Evolutionary conservation across 2,888 invertebrate genomes (phyloP), one percentile per base, ranked within the genome.

Genomic region (Temnothorax ravouxi): DNA sequence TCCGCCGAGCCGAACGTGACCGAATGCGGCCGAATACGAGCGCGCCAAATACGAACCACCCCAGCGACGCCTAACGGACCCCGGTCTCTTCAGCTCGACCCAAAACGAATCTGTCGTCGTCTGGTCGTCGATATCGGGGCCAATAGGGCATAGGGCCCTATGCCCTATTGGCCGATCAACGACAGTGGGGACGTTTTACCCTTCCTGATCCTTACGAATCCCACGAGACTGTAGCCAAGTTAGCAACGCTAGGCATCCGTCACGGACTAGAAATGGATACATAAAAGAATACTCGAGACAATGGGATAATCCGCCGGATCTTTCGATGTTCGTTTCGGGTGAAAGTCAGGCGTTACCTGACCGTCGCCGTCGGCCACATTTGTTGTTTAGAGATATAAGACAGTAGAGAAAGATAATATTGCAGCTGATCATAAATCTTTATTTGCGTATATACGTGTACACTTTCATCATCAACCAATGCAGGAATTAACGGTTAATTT

Each of bases 401-500:
- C 15, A 29, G 34, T 11, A n/a, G 41, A 18, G 41, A 18, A n/a
- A 41, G 25, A 44, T 44, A 50, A 50, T 61, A 50, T 71, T 38
- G 79, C 83, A 72, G 72, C 77, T 15, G 18, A 5, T 83, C 71
- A 66, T 47, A 82, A 54, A 77, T 71, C 61, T 83, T 90, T 87
- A 83, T 86, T 84, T 47, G 69, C 44, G 62, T 69, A 83, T 74
- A 62, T 69, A 29, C 5, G 21, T 59, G 41, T 79, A 76, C 79
- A 72, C 38, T 87, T 88, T 21, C 75, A 87, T 90, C 85, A 88
- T 6, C 29, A 29, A 86, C 84, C 86, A 87, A 86, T 88, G 86
- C 85, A 90, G 90, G 92, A 91, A 91, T 89, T 88, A 91, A 88
- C 87, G 91, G 91, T 92, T 90, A 89, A 87, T 89, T 93, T 91